A percentile compares a stretch with the other conserved stretches of the same genome.
phyloP scores from a whole-genome alignment of 2,113 vertebrate genomes.

The Dicentrarchus labrax region DNA sequence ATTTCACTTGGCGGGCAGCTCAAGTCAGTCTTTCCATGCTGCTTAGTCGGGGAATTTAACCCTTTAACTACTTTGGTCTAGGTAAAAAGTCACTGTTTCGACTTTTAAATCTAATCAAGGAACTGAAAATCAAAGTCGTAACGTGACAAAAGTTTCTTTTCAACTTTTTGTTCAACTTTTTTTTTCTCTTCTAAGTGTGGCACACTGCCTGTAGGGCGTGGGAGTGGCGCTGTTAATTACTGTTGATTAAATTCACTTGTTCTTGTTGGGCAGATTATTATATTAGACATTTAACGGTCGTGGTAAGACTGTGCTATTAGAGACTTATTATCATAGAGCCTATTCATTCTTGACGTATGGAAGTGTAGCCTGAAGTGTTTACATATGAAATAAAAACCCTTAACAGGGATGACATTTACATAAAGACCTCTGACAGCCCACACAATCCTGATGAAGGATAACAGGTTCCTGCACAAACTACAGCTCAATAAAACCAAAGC shows the following conservation, averaged over 20 bases:
- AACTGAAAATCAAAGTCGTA: neutral
- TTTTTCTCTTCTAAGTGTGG: no score
- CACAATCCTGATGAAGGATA: neutral
- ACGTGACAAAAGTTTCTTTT: neutral
- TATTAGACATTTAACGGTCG: neutral
- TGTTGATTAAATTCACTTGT: neutral
- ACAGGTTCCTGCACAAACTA: neutral
- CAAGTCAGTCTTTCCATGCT: conserved; percentile 63
- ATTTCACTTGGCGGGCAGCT: conserved; percentile 51
- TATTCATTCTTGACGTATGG: neutral
- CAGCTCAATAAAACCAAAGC: neutral
- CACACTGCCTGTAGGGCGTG: conserved; percentile 8
- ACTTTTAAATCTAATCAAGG: neutral
- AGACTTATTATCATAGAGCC: neutral
- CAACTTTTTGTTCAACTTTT: neutral
- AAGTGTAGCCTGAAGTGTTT: neutral
- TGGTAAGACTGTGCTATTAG: neutral
- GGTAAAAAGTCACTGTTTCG: neutral
- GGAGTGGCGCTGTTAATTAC: conserved; percentile 5
- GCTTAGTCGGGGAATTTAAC: conserved; percentile 54
- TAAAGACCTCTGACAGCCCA: neutral
- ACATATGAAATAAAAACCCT: neutral
- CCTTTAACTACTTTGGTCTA: neutral
- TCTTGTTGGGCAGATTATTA: neutral
- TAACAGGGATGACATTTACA: no score